These are phyloP conservation scores for Rhyacophila evoluta DNA, from an alignment of 2,888 invertebrate genomes.

Conservation along the genomic window DNA sequence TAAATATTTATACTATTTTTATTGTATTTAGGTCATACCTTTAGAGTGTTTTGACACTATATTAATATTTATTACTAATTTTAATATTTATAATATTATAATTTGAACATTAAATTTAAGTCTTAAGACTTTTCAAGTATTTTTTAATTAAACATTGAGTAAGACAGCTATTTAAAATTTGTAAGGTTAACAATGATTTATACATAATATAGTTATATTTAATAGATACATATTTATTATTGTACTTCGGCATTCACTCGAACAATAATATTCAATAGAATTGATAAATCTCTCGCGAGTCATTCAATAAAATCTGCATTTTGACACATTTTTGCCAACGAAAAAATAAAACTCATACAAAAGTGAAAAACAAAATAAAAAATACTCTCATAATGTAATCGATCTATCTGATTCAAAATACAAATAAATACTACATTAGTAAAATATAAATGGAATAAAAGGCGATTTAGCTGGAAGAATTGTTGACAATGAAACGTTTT, in stretches of 20 bases:
- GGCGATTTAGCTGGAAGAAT: no score
- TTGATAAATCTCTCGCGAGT: not conserved
- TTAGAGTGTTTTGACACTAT: conserved; percentile 42
- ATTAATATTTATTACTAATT: conserved; percentile 20
- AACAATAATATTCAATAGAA: conserved; percentile 1
- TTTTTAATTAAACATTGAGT: conserved; percentile 41
- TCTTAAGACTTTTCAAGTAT: conserved; percentile 43
- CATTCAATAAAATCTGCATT: not conserved
- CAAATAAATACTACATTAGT: not conserved
- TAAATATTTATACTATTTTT: conserved; percentile 13
- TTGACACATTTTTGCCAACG: not conserved
- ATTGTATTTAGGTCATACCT: conserved; percentile 14
- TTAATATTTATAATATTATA: conserved; percentile 38
- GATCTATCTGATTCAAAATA: not conserved
- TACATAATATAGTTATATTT: not conserved
- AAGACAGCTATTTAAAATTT: conserved; percentile 43
- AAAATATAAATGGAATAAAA: no score
- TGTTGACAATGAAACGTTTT: no score
- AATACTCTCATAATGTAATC: not conserved
- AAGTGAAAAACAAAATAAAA: not conserved
- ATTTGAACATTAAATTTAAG: conserved; percentile 45
- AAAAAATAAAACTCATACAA: not conserved
- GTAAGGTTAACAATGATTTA: conserved; percentile 9
- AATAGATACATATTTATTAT: not conserved
- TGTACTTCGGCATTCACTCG: not conserved